Conservation (phyloP, 2,113 vertebrate species). For the Pipa parva region DNA sequence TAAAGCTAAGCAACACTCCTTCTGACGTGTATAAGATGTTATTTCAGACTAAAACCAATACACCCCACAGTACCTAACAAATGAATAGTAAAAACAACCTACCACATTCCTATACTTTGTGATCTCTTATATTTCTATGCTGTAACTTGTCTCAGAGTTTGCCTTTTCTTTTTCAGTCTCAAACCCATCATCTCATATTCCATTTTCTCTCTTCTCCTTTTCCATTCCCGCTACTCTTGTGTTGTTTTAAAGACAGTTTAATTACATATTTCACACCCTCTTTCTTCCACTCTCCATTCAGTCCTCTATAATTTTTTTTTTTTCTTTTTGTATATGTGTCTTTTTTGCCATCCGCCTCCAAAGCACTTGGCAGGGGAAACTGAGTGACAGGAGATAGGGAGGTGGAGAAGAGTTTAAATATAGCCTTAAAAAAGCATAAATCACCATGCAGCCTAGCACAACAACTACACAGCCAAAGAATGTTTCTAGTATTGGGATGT, state of each 20-base stretch:
- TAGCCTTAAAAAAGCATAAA: slow-evolving; percentile 8
- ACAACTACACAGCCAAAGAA: not conserved
- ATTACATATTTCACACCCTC: slow-evolving; percentile 17
- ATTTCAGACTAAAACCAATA: no score
- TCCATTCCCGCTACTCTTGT: slow-evolving; percentile 6
- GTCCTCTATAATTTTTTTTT: slow-evolving; percentile 21
- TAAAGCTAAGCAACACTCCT: no score
- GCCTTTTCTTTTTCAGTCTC: slow-evolving; percentile 1
- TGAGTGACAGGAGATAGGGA: slow-evolving; percentile 27
- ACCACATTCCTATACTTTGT: not conserved
- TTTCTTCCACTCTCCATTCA: slow-evolving; percentile 13
- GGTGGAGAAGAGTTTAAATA: slow-evolving; percentile 3
- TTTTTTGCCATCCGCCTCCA: slow-evolving; percentile 25
- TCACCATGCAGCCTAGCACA: not conserved
- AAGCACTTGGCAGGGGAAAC: slow-evolving; percentile 23
- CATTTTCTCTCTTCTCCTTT: not conserved
- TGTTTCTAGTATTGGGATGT: not conserved
- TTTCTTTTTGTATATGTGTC: not conserved
- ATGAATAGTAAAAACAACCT: no score
- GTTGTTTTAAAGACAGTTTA: slow-evolving; percentile 32
- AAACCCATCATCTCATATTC: not conserved
- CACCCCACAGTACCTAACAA: no score
- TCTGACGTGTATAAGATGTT: no score
- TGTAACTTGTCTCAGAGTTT: slow-evolving; percentile 3
- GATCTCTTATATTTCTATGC: not conserved